Base-by-base conservation (phyloP, 2,113 vertebrate species). In the Serinus canaria region DNA sequence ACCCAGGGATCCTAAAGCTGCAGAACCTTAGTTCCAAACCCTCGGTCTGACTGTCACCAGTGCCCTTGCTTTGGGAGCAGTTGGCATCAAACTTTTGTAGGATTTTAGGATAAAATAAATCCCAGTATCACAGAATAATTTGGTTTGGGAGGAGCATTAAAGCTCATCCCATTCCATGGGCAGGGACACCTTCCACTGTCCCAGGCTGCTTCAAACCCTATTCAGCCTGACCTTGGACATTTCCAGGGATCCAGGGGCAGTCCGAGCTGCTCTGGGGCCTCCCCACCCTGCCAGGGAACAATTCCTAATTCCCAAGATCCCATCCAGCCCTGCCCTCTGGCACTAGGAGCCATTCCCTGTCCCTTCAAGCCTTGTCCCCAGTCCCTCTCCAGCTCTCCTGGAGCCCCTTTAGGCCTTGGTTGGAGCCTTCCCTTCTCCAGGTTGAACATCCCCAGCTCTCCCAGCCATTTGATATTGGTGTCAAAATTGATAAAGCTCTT, bases 1-100 rank as follows among this genome's bases (percentile, higher is more conserved):
- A 4, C 0, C 46, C 63, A 8, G 72, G 79, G 19, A 1, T 16
- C 30, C 3, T 15, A 1, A 1, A 43, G 15, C 50, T 10, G 0
- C 4, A 27, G 37, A 33, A 0, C 43, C 39, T 0, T 5, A 25
- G 22, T 4, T 24, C 35, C 15, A 3, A 14, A 9, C 43, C 58
- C 41, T 62, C 58, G 4, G 15, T 2, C 9, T 12, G 11, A 6
- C 13, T 23, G 11, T 1, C 3, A 13, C 10, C 21, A 10, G 16
- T 4, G 18, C 27, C 31, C n/a, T 41, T 20, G 15, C 9, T 0
- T 3, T 13, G 53, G 7, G 37, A 21, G 13, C 46, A 13, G 1
- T 13, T 24, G 3, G 3, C 4, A 8, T 4, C 25, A 2, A 3
- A 23, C 46, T 62, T 30, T 2, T 7, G 62, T 31, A 2, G 15